These are phyloP conservation scores for Phylloscopus trochilus DNA, from an alignment of 2,113 vertebrate genomes.

Conservation along the genomic window DNA sequence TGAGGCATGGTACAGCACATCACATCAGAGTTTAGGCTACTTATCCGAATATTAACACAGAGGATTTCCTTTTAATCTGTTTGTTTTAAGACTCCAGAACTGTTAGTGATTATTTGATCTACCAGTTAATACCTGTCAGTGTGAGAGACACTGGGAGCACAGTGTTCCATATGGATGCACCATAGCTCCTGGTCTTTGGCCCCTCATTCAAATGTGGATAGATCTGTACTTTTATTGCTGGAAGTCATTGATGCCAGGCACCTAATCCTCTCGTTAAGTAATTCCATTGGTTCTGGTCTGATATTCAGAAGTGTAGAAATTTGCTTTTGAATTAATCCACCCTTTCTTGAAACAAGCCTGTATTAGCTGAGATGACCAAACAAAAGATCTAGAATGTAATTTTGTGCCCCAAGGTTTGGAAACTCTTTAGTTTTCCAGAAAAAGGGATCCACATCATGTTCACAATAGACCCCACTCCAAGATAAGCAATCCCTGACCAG, in stretches of 20 bases:
- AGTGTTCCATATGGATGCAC: background rate
- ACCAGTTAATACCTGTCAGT: background rate
- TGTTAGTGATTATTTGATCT: background rate
- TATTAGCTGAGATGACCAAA: background rate
- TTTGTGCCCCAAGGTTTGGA: background rate
- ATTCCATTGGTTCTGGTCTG: background rate
- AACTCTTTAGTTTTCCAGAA: background rate
- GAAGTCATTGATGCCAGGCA: background rate
- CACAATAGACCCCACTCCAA: background rate
- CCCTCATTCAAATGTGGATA: background rate
- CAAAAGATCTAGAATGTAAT: background rate
- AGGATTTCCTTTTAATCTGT: conserved; percentile 15
- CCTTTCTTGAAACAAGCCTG: background rate
- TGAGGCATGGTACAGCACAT: background rate
- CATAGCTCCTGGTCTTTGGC: background rate
- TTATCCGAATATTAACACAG: conserved; percentile 32
- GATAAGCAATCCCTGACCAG: background rate
- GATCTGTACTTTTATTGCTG: background rate
- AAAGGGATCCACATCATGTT: background rate
- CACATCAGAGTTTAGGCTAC: conserved; percentile 23
- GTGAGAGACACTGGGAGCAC: background rate
- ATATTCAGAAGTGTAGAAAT: background rate
- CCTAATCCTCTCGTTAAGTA: background rate
- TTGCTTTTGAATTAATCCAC: background rate
- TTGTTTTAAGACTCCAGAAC: conserved; percentile 22